Base-by-base conservation (phyloP, 1,140 invertebrate genomes). In the Drosophila aff. region DNA sequence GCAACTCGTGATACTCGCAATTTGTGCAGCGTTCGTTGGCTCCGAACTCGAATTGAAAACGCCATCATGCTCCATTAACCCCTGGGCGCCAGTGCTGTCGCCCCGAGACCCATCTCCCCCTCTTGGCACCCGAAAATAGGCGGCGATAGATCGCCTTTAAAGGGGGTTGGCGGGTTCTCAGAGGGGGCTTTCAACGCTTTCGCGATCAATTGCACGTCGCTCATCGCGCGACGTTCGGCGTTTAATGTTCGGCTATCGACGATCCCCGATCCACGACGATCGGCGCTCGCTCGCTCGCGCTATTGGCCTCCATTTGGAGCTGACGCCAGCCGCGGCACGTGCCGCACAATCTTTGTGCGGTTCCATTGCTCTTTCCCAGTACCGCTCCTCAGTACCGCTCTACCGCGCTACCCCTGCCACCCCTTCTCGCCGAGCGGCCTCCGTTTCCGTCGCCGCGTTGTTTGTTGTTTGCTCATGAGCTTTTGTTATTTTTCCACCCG, bases 161-260 rank as follows among this genome's bases (percentile, higher is more conserved):
- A 21, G 44, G 40, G 28, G 26, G 18, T 4, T 15, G 52, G 52
- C 4, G 33, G 50, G 31, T n/a, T 28, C 26, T n/a, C 8, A 7
- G 4, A 26, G 18, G 46, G 46, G 26, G 13, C 36, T 38, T 33
- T 47, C 49, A 74, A 65, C 62, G 83, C 53, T 68, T 83, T 78
- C 84, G 84, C 84, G 84, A 87, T 78, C 84, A 79, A 81, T 65
- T 89, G 84, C 84, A 87, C 84, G 84, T 87, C 84, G 84, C 52
- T 69, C 61, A 28, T 46, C 64, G 38, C 23, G 26, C 57, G 31
- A 23, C 57, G 38, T 36, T 71, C 23, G 53, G 21, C 15, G 69
- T 64, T 33, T n/a, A 31, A 44, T 38, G 57, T n/a, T 65, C 63
- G 57, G 57, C 58, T 15, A 4, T 63, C 58, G 41, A 15, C 50